phyloP scores from a whole-genome alignment of 2,113 vertebrate genomes.

The Telmatochromis sp. region DNA sequence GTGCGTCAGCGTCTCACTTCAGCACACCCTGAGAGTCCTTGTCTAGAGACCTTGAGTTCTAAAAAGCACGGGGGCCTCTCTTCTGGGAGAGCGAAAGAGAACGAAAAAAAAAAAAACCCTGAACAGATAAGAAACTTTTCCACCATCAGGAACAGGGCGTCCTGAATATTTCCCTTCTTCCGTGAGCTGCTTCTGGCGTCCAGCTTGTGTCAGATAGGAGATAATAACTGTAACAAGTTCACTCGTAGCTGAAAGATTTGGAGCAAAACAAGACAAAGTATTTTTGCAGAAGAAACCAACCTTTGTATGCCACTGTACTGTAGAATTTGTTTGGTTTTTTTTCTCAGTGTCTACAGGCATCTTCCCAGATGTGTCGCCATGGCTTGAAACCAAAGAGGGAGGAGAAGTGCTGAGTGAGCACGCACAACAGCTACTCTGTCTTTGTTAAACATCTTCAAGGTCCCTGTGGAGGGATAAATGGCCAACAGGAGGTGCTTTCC shows the following conservation, averaged over 20 bases:
- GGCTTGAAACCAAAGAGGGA: constrained; percentile 52
- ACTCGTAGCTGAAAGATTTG: background rate
- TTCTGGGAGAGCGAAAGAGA: constrained; percentile 56
- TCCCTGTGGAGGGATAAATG: constrained; percentile 81
- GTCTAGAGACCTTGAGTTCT: constrained; percentile 79
- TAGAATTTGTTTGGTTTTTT: background rate
- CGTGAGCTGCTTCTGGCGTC: constrained; percentile 66
- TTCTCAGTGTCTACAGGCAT: background rate
- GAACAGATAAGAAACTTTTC: constrained; percentile 75
- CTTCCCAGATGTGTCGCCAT: constrained; percentile 74
- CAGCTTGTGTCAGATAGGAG: constrained; percentile 47
- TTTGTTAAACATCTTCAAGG: constrained; percentile 84
- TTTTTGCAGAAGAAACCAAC: background rate
- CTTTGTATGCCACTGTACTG: background rate
- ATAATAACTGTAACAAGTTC: constrained; percentile 41
- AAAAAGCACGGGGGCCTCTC: constrained; percentile 58
- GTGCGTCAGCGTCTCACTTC: constrained; percentile 46
- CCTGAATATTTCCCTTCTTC: constrained; percentile 56
- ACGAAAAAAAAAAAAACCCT: constrained; percentile 46
- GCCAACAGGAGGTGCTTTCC: constrained; percentile 35
- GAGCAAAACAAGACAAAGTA: constrained; percentile 23
- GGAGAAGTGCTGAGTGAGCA: constrained; percentile 65
- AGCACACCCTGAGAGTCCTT: constrained; percentile 74
- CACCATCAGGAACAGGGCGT: constrained; percentile 70
- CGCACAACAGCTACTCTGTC: constrained; percentile 78